These are phyloP conservation scores for Melanotaenia trifasciata DNA, from an alignment of 2,797 vertebrate genomes.

Conservation along the genomic window DNA sequence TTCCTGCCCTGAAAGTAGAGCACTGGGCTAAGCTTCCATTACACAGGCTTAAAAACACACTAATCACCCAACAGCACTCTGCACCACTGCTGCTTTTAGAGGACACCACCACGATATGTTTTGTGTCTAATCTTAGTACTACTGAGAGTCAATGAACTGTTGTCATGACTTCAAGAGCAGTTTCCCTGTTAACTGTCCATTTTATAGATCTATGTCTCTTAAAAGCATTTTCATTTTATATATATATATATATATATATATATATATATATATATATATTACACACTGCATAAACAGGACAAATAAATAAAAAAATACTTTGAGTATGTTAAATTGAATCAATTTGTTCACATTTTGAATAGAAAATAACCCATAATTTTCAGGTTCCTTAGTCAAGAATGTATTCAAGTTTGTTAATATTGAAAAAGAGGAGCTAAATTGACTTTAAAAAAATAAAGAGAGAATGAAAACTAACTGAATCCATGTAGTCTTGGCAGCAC, in stretches of 20 bases:
- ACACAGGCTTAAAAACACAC: slow-evolving; percentile 72
- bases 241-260: no score
- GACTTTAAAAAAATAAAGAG: not conserved
- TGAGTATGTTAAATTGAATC: not conserved
- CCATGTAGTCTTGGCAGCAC: slow-evolving; percentile 18
- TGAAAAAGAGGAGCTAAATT: not conserved
- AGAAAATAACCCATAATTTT: not conserved
- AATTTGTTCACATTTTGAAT: not conserved
- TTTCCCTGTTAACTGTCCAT: not conserved
- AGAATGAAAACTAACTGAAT: not conserved
- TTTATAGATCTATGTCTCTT: no score
- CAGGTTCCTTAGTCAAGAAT: not conserved
- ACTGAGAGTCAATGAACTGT: slow-evolving; percentile 12
- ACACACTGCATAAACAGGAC: not conserved
- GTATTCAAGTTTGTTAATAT: not conserved
- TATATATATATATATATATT: not conserved
- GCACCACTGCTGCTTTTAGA: slow-evolving; percentile 52
- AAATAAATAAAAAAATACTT: not conserved
- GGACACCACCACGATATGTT: slow-evolving; percentile 10
- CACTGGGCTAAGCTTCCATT: slow-evolving; percentile 78
- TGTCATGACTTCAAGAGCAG: not conserved
- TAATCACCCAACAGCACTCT: slow-evolving; percentile 66
- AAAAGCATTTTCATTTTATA: not conserved
- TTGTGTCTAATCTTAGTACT: slow-evolving; percentile 38
- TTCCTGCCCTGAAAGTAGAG: slow-evolving; percentile 72